Conservation (phyloP, 2,113 vertebrate species). For the Bufo bufo region DNA sequence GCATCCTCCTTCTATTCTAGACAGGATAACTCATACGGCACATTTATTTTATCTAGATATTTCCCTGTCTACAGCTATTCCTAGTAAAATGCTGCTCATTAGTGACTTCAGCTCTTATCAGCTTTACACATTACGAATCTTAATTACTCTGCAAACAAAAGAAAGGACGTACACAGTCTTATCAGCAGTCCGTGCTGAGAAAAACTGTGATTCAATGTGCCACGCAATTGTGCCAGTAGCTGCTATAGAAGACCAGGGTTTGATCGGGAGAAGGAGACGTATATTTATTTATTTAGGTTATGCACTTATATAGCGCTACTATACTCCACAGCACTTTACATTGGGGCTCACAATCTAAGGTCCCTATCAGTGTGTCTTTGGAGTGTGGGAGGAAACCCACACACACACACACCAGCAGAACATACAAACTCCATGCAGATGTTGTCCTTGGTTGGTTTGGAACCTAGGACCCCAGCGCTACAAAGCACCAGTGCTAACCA, state of each 20-base stretch:
- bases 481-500: no score
- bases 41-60: neutral
- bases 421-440: no score
- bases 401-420: no score
- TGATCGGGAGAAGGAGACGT: neutral
- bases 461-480: no score
- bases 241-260: no score
- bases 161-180: neutral
- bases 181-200: slow-evolving; percentile 8
- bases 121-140: slow-evolving; percentile 35
- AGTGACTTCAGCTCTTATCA: slow-evolving; percentile 10
- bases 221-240: neutral
- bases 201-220: neutral
- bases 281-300: neutral
- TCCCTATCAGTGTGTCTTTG: no score
- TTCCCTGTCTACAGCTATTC: neutral
- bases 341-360: no score
- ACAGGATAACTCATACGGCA: neutral
- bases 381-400: no score
- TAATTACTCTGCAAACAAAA: slow-evolving; percentile 44
- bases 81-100: neutral
- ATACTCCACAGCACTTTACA: no score
- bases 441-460: no score
- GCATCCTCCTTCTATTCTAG: neutral
- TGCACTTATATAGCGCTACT: no score